phyloP scores from a whole-genome alignment of 1,140 invertebrate genomes.

The Homarus americanus region DNA sequence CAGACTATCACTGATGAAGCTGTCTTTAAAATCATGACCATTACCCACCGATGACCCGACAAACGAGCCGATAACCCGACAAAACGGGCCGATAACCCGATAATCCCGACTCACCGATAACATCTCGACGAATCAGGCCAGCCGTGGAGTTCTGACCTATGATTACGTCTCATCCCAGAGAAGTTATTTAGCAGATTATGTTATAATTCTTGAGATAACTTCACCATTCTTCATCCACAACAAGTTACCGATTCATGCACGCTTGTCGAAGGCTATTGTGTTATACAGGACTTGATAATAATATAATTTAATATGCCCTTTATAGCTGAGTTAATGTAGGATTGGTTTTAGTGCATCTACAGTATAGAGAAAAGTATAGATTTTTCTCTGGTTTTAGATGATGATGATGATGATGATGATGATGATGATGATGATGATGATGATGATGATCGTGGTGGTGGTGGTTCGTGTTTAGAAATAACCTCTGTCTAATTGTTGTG shows the following conservation, averaged over 20 bases:
- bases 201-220: constrained; percentile 3
- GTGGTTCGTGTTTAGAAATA: no score
- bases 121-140: background rate
- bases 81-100: constrained; percentile 8
- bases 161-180: background rate
- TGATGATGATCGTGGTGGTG: no score
- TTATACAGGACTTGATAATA: background rate
- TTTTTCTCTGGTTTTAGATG: no score
- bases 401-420: no score
- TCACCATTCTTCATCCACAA: background rate
- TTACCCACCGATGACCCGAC: background rate
- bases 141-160: background rate
- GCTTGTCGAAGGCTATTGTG: background rate
- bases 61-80: background rate
- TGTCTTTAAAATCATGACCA: background rate
- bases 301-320: background rate
- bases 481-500: no score
- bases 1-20: background rate
- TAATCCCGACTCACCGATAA: background rate
- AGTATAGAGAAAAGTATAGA: no score
- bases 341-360: no score
- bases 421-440: no score
- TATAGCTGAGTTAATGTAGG: background rate
- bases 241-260: background rate
- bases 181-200: constrained; percentile 14